These are phyloP conservation scores for Enteromius treurensis DNA, from an alignment of 2,797 vertebrate species.

Conservation along the genomic window DNA sequence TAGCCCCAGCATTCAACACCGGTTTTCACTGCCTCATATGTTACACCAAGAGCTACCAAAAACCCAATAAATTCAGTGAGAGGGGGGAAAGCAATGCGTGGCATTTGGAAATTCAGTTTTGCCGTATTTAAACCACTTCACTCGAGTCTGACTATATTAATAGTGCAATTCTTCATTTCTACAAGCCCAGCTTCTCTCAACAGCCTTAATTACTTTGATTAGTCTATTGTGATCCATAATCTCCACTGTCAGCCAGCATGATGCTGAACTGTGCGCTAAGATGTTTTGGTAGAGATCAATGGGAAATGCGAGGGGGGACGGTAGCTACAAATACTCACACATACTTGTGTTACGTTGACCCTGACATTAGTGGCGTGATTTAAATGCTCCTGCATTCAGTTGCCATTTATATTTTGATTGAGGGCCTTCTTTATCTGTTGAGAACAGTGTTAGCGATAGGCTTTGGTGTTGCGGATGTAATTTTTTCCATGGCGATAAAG, in stretches of 20 bases:
- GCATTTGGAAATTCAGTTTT: conserved; percentile 3
- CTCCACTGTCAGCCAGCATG: conserved; percentile 49
- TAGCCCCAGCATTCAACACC: conserved; percentile 26
- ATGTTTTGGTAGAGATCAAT: conserved; percentile 1
- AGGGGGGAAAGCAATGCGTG: not conserved
- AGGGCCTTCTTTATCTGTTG: conserved; percentile 77
- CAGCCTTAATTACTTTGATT: conserved; percentile 60
- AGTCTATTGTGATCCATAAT: conserved; percentile 61
- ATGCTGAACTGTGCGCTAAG: not conserved
- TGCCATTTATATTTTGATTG: conserved; percentile 75
- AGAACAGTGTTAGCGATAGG: conserved; percentile 58
- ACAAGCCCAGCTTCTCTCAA: conserved; percentile 50
- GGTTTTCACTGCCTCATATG: conserved; percentile 21
- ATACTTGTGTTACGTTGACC: conserved; percentile 27
- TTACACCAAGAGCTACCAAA: conserved; percentile 1
- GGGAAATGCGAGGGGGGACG: conserved; percentile 24
- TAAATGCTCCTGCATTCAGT: conserved; percentile 75
- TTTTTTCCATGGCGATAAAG: conserved; percentile 50
- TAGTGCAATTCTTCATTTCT: conserved; percentile 37
- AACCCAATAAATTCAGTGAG: conserved; percentile 16
- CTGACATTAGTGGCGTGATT: conserved; percentile 56
- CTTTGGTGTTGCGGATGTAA: conserved; percentile 32
- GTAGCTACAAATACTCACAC: conserved; percentile 24
- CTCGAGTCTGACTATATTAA: conserved; percentile 38
- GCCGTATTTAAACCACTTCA: conserved; percentile 54